Conservation (phyloP, 2,888 invertebrate genomes). For the Tyria jacobaeae region DNA sequence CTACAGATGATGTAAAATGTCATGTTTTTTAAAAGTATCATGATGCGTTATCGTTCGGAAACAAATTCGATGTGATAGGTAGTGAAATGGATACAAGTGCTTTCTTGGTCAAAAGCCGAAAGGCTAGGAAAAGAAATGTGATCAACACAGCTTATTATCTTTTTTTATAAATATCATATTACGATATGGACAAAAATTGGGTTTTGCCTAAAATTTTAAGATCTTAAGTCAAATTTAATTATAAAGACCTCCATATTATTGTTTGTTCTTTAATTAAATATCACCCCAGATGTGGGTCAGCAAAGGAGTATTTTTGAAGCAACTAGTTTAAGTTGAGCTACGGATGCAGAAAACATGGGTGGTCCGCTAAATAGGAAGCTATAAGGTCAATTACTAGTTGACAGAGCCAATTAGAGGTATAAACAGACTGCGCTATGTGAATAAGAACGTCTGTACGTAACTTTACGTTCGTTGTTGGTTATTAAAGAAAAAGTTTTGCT, state of each 20-base stretch:
- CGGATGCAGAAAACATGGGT: slow-evolving; percentile 42
- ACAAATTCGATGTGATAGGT: slow-evolving; percentile 62
- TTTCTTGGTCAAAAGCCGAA: slow-evolving; percentile 46
- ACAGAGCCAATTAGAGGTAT: slow-evolving; percentile 50
- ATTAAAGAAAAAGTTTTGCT: not conserved
- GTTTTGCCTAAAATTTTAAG: slow-evolving; percentile 1
- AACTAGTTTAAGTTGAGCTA: slow-evolving; percentile 9
- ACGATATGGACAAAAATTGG: slow-evolving; percentile 9
- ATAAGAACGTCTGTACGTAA: slow-evolving; percentile 13
- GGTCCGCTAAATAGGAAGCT: slow-evolving; percentile 59
- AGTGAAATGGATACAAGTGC: slow-evolving; percentile 65
- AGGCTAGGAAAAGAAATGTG: slow-evolving; percentile 51
- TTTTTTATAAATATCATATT: slow-evolving; percentile 22
- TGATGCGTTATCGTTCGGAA: slow-evolving; percentile 50
- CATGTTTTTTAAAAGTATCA: slow-evolving; percentile 52
- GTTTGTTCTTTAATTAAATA: not conserved
- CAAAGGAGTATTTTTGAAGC: slow-evolving; percentile 1
- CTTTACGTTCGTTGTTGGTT: not conserved
- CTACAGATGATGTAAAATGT: slow-evolving; percentile 49
- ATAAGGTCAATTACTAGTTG: slow-evolving; percentile 58
- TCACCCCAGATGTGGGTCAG: not conserved
- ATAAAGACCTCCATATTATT: not conserved
- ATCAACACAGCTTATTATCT: slow-evolving; percentile 62
- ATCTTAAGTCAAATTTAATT: not conserved
- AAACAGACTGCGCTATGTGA: slow-evolving; percentile 41